Evolutionary conservation across 2,113 vertebrate species (phyloP), one percentile per base, ranked within the genome.

Genomic region (Madoqua kirkii): DNA sequence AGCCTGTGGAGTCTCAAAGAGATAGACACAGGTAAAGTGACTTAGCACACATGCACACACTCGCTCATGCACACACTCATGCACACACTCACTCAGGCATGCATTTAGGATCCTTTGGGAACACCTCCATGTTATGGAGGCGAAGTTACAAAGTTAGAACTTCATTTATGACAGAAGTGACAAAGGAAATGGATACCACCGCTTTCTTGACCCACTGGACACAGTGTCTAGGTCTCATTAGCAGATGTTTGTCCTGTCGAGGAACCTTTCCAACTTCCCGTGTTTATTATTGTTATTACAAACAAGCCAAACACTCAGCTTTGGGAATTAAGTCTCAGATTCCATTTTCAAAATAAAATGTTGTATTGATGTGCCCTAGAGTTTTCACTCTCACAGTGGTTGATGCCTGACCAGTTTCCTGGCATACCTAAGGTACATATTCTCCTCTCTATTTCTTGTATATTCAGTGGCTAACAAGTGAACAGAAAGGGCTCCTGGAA

Each of bases 381-480:
- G 19, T 71, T 48, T 55, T 97, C 10, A 13, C 31, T 8, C 15
- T 52, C 48, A 19, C 6, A 0, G 12, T 40, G 71, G 21, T 27
- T 14, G 15, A 23, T 40, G 45, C n/a, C 45, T 50, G 36, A 11
- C 29, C n/a, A 33, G 5, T 14, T 3, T 78, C 11, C 17, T 23
- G 6, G 4, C 3, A 11, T 25, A 36, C 33, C 64, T 55, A 21
- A 29, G 1, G 3, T 33, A 5, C 1, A 0, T 13, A 10, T 1
- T 19, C 40, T 67, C 8, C 1, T 6, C 45, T 25, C 7, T 10
- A 13, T 16, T 64, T 57, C 45, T 45, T 23, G 29, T 6, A 2
- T 12, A 54, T 9, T 29, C 59, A 33, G 7, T 55, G 27, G 87
- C 52, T 45, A 52, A 19, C 48, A 19, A 21, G 21, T 54, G 7